phyloP scores from a whole-genome alignment of 2,113 vertebrate species.

The Zosterops lateralis region DNA sequence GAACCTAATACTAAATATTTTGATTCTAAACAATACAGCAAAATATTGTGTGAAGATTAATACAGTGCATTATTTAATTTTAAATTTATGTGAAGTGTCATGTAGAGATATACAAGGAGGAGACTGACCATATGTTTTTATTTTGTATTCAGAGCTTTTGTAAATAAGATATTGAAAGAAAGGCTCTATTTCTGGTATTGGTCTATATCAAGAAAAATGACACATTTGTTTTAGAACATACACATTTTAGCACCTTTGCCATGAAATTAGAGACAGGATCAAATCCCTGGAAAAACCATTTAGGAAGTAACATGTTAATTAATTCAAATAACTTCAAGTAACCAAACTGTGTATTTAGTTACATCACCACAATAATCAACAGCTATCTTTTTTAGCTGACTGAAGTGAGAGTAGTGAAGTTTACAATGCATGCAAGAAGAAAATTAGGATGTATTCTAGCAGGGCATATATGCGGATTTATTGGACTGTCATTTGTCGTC shows the following conservation, averaged over 20 bases:
- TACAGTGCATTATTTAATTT: neutral
- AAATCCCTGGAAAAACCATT: rapidly evolving
- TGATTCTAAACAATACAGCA: neutral
- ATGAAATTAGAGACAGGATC: neutral
- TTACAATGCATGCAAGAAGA: neutral
- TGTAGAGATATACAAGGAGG: rapidly evolving
- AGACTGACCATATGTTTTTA: neutral
- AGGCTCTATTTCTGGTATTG: neutral
- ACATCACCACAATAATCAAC: neutral
- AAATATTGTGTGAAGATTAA: neutral
- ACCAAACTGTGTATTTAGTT: neutral
- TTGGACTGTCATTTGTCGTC: neutral
- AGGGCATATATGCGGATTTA: neutral
- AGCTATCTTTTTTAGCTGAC: neutral
- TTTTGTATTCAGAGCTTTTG: neutral
- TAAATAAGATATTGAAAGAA: neutral
- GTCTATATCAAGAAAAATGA: neutral
- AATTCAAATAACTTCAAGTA: neutral
- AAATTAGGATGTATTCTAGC: neutral
- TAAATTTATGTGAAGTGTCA: neutral
- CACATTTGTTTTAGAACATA: neutral
- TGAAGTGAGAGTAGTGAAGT: neutral
- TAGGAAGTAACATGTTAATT: neutral
- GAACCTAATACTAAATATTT: neutral
- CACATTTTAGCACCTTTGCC: neutral